Evolutionary conservation across 1,140 invertebrate genomes (phyloP).

Genomic region (Brachionus paranguensis): DNA sequence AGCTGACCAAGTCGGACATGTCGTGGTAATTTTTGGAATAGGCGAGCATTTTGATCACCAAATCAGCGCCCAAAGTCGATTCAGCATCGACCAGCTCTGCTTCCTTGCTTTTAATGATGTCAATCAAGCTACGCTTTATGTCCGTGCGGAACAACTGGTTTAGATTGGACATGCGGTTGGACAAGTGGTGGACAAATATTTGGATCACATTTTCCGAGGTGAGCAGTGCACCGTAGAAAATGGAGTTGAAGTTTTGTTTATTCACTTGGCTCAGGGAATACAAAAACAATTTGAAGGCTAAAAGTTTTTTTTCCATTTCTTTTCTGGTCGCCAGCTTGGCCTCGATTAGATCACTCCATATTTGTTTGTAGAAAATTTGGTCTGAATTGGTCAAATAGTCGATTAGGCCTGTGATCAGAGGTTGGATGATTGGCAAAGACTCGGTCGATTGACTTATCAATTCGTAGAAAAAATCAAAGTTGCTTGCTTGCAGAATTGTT

Average conservation of each 20-base stretch:
- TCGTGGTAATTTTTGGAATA: constrained; percentile 16
- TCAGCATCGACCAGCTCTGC: not conserved
- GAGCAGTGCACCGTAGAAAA: not conserved
- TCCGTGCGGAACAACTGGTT: not conserved
- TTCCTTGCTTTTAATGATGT: not conserved
- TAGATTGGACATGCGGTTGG: not conserved
- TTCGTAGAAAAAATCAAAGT: constrained; percentile 33
- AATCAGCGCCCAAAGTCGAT: not conserved
- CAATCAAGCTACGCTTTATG: not conserved
- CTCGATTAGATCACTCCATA: not conserved
- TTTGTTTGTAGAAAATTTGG: not conserved
- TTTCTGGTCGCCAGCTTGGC: not conserved
- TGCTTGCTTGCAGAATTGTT: not conserved
- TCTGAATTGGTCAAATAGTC: not conserved
- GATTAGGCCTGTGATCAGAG: not conserved
- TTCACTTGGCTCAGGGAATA: not conserved
- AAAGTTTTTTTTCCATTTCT: constrained; percentile 27
- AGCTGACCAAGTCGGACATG: constrained; percentile 1
- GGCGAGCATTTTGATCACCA: not conserved
- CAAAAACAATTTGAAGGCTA: not conserved
- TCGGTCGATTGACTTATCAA: constrained; percentile 29
- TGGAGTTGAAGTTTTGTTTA: not conserved
- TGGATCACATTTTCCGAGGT: not conserved
- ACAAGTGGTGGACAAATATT: not conserved
- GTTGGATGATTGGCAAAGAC: not conserved